A percentile compares a stretch with the other conserved stretches of the same genome.
phyloP scores from a whole-genome alignment of 2,888 invertebrate genomes.

The Keiferia lycopersicella region DNA sequence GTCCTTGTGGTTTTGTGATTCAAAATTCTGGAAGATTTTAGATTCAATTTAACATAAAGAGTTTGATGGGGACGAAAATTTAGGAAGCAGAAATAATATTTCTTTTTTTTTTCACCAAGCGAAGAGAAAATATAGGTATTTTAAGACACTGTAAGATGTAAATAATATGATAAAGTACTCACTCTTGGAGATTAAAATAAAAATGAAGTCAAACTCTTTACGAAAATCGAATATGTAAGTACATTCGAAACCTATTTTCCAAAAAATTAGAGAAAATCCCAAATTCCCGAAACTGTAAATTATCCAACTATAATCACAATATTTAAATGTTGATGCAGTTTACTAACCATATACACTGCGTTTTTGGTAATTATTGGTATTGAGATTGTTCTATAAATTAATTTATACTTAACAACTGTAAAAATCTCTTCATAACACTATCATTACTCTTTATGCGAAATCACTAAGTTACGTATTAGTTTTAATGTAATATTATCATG shows the following conservation, averaged over 20 bases:
- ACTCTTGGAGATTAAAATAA: constrained; percentile 33
- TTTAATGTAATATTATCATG: constrained; percentile 78
- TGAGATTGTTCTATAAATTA: constrained; percentile 81
- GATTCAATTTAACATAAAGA: constrained; percentile 22
- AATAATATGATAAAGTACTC: not conserved
- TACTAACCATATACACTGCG: constrained; percentile 76
- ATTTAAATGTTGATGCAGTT: constrained; percentile 73
- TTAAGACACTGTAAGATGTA: not conserved
- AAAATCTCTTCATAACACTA: constrained; percentile 81
- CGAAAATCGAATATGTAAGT: constrained; percentile 40
- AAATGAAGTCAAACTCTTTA: constrained; percentile 55
- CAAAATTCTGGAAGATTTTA: constrained; percentile 56
- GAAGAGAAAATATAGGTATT: not conserved
- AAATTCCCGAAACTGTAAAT: constrained; percentile 52
- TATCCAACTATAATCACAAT: constrained; percentile 67
- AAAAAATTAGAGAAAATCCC: constrained; percentile 52
- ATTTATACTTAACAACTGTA: constrained; percentile 82
- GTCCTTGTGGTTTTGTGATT: constrained; percentile 81
- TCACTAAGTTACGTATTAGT: constrained; percentile 81
- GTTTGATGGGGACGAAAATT: constrained; percentile 1
- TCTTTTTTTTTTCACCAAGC: not conserved
- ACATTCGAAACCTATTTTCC: constrained; percentile 38
- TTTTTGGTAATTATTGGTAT: constrained; percentile 82
- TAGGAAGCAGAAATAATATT: too few relatives aligned
- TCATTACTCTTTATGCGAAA: constrained; percentile 77